Percentiles rank a stretch among this genome's conserved stretches.
Evolutionary conservation across 2,888 invertebrate species (phyloP).

Genomic region (Nemurella pictetii): DNA sequence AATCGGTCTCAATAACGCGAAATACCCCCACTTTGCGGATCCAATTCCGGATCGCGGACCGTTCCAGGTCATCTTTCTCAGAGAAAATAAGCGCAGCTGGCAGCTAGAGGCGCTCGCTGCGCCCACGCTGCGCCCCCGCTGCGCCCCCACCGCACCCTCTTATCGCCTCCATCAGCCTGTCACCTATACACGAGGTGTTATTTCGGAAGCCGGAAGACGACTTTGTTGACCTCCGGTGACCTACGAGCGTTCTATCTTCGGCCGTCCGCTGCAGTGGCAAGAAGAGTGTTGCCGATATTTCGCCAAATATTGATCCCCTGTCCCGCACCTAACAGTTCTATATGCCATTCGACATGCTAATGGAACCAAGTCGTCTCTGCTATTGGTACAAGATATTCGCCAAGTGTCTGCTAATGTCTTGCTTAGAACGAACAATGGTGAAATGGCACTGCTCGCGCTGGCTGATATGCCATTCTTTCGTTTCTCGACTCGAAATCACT

Average conservation of each 20-base stretch:
- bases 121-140: background rate
- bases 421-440: background rate
- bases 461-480: background rate
- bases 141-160: background rate
- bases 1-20: background rate
- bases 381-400: background rate
- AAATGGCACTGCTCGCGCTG: background rate
- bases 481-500: background rate
- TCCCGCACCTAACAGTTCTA: background rate
- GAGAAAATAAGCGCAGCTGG: background rate
- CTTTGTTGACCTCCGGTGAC: background rate
- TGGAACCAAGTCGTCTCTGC: background rate
- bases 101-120: background rate
- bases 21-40: background rate
- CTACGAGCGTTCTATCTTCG: background rate
- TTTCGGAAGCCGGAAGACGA: background rate
- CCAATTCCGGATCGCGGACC: background rate
- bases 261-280: background rate
- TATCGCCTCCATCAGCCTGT: too few species aligned
- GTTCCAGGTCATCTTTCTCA: background rate
- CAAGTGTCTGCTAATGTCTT: background rate
- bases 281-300: background rate
- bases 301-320: background rate
- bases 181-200: background rate
- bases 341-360: background rate